phyloP scores from a whole-genome alignment of 2,113 vertebrate genomes.

The Bagarius yarrelli region DNA sequence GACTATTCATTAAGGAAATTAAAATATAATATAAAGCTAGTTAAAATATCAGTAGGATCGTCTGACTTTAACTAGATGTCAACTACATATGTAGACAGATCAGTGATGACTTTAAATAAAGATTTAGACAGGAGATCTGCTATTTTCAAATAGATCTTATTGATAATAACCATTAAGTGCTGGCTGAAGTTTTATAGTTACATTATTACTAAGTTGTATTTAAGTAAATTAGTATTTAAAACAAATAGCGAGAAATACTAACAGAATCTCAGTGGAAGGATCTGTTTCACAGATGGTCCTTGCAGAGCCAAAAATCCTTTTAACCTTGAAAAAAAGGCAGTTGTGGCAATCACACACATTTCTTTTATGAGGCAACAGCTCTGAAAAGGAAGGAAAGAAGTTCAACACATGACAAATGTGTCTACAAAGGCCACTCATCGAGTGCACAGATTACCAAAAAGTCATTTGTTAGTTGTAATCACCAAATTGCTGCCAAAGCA shows the following conservation, averaged over 20 bases:
- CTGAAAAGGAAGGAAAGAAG: conserved; percentile 41
- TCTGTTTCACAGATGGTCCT: conserved; percentile 34
- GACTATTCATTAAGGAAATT: neutral
- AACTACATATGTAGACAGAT: neutral
- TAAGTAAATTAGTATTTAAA: conserved; percentile 23
- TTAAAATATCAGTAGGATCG: neutral
- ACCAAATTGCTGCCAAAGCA: conserved; percentile 67
- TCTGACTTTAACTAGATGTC: neutral
- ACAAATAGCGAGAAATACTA: conserved; percentile 24
- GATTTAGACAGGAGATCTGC: neutral
- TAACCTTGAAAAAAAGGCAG: conserved; percentile 30
- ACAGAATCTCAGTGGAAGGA: conserved; percentile 34
- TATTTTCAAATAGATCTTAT: neutral
- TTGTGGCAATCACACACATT: conserved; percentile 35
- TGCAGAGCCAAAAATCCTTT: conserved; percentile 37
- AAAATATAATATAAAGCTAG: neutral
- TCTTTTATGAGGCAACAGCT: conserved; percentile 32
- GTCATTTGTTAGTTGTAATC: conserved; percentile 66
- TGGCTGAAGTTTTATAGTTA: neutral
- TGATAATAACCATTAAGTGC: neutral
- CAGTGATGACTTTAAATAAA: neutral
- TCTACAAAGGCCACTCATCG: conserved; percentile 70
- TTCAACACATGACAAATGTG: conserved; percentile 58
- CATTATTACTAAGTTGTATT: neutral
- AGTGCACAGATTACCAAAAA: conserved; percentile 64